Percentiles rank a stretch among this genome's conserved stretches.
Conservation (phyloP, 1,140 invertebrate genomes). For the Caenorhabditis briggsae region DNA sequence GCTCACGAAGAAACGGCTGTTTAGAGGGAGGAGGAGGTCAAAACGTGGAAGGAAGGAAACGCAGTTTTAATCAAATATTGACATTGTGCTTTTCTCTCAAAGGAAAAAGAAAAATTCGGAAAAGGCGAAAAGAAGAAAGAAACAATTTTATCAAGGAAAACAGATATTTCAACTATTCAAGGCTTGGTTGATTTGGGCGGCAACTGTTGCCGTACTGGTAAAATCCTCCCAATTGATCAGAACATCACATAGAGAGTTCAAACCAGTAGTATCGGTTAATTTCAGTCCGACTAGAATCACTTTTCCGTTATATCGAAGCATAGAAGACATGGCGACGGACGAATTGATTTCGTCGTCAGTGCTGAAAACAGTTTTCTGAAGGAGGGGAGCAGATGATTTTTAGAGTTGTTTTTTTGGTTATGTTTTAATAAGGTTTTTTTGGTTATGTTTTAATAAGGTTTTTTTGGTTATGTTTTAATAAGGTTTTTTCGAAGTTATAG, state of each 20-base stretch:
- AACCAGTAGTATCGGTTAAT: not conserved
- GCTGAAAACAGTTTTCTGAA: too few species aligned
- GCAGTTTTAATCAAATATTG: conserved; percentile 56
- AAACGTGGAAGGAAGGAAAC: conserved; percentile 3
- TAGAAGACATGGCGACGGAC: too few species aligned
- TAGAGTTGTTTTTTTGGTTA: too few species aligned
- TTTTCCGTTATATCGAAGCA: not conserved
- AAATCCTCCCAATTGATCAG: conserved; percentile 19
- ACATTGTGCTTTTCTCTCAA: conserved; percentile 46
- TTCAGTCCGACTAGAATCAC: conserved; percentile 9
- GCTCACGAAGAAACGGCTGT: conserved; percentile 25
- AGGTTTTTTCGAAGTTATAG: too few species aligned
- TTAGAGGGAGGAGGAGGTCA: not conserved
- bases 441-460: too few species aligned
- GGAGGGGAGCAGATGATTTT: too few species aligned
- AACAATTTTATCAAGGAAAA: not conserved
- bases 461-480: too few species aligned
- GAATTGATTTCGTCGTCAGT: too few species aligned
- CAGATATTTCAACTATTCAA: not conserved
- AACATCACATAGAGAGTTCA: conserved; percentile 1
- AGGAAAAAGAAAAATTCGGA: not conserved
- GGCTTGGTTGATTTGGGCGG: conserved; percentile 14
- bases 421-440: too few species aligned
- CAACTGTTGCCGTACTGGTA: not conserved
- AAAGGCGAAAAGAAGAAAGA: not conserved